Base-by-base conservation (phyloP, 2,888 invertebrate species). In the Deilephila porcellus region DNA sequence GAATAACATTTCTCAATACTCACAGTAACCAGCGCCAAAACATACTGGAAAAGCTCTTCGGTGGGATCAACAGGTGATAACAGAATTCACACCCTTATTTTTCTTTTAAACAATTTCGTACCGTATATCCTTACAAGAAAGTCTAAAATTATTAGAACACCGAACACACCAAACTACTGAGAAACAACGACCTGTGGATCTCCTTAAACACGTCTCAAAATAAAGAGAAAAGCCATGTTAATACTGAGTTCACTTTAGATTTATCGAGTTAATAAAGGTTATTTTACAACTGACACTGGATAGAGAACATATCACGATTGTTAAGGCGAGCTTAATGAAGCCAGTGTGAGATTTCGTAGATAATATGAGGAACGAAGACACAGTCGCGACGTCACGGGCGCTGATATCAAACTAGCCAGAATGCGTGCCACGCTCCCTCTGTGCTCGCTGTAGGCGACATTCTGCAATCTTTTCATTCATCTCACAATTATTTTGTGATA, bases 391-490 rank as follows among this genome's bases (percentile, higher is more conserved):
- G 92, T 91, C 91, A 89, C 93, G 92, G 84, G 83, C 81, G 92
- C 93, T 89, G 93, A 89, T 92, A 92, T 90, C 92, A 92, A 93
- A 94, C 94, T 94, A 94, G 92, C 88, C 90, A 88, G 93, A 91
- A 92, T 91, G 92, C 91, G 93, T 92, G 90, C 91, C 89, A 90
- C 91, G 90, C 91, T 92, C 92, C 87, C 91, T 89, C 90, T 88
- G 89, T 87, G 88, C 91, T 90, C 83, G 82, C 84, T 84, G 83
- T 85, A 82, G 83, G 93, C 80, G 86, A 77, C 85, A 94, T 94
- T 94, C 94, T 90, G 90, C 90, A 81, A 84, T 81, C 79, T 73
- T 74, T 77, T 78, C 74, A 77, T 73, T 20, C 60, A 60, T 70
- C 29, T 60, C 19, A 59, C 19, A 71, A n/a, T 72, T 72, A 70